Base-by-base conservation (phyloP, 2,113 vertebrate species). In the Himantopus leucocephalus region DNA sequence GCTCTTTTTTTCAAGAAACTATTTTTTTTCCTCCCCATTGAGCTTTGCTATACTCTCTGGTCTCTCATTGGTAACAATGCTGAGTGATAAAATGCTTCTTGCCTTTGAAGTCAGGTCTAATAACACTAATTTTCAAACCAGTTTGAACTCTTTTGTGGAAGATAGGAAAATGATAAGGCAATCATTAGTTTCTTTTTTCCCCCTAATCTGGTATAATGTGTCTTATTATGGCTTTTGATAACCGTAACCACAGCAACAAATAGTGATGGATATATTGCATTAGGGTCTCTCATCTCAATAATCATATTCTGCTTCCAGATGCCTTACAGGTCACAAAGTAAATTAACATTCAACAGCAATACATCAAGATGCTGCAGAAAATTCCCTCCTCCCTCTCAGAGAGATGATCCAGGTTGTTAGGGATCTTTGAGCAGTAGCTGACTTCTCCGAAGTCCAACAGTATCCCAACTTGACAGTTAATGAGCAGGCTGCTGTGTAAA, bases 211-310 rank as follows among this genome's bases (percentile, higher is more conserved):
- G 37, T 41, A 68, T 78, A 72, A 63, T 37, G 14, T 45, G 10
- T 84, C 68, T 91, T 60, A 35, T 89, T 92, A 64, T 30, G 24
- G 62, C 73, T 74, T 94, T 90, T 92, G 84, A 85, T 80, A 85
- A 81, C 39, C 1, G 62, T 96, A 85, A 92, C 88, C 78, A 92
- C 39, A 94, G 93, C 93, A 96, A 91, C 85, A 94, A 56, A 68
- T 56, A 81, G 67, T 45, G 39, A 81, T 50, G 58, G 67, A 50
- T 81, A 29, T 50, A n/a, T 60, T 75, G 58, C 52, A 55, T 67
- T 92, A 34, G 30, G 71, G 39, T 56, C 10, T 94, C 53, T 97
- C 63, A 66, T 95, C 59, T 94, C 84, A 66, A 83, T 86, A 88
- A 92, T 93, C 71, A 34, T 50, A 81, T 89, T 95, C 74, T 74